A percentile compares a stretch with the other conserved stretches of the same genome.
These are phyloP conservation scores for Lacerta bilineata DNA, from an alignment of 2,797 vertebrate genomes.

Conservation along the genomic window DNA sequence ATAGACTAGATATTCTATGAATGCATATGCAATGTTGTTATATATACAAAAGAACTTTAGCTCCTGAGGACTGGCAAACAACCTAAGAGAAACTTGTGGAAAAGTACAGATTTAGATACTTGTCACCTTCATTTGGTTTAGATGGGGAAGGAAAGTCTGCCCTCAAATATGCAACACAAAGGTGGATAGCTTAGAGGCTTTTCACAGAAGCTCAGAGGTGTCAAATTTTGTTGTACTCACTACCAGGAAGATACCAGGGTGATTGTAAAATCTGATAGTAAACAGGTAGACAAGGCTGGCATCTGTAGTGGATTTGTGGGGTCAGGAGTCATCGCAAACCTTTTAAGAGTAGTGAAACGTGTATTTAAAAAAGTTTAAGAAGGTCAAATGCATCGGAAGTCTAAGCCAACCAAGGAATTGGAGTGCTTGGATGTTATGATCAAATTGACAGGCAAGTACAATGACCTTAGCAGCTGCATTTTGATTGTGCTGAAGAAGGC, in stretches of 20 bases:
- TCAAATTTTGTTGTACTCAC: background rate
- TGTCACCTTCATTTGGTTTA: background rate
- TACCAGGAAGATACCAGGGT: background rate
- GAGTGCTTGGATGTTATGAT: conserved; percentile 2
- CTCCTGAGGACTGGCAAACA: background rate
- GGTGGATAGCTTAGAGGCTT: background rate
- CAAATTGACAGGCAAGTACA: conserved; percentile 34
- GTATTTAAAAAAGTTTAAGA: conserved; percentile 29
- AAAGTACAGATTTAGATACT: conserved; percentile 4
- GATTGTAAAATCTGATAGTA: conserved; percentile 27
- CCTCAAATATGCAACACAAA: background rate
- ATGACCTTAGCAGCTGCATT: conserved; percentile 12
- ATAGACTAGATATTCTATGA: background rate
- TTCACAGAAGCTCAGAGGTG: background rate
- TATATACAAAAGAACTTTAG: background rate
- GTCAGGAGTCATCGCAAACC: conserved; percentile 11
- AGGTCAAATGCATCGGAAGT: conserved; percentile 21
- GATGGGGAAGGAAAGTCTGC: background rate
- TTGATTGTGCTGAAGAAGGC: background rate
- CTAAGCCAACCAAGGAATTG: background rate
- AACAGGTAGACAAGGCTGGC: conserved; percentile 8
- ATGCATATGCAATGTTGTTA: background rate
- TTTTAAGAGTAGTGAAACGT: conserved; percentile 21
- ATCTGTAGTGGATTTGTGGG: background rate
- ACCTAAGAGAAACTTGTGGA: background rate